Evolutionary conservation across 2,888 invertebrate genomes (phyloP).

Genomic region (Drosophila longiperda): DNA sequence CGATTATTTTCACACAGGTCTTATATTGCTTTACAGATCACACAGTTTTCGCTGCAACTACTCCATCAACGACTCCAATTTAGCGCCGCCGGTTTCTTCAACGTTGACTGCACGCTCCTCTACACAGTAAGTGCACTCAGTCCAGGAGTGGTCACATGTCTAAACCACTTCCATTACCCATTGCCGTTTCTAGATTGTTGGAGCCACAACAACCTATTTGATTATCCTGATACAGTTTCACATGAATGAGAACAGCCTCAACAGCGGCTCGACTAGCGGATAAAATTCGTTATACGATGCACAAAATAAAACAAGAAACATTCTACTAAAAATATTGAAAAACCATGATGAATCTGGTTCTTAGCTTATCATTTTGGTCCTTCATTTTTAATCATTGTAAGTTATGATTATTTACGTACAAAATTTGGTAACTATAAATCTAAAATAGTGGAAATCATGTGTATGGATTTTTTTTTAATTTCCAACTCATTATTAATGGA

Average conservation of each 20-base stretch:
- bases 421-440: neutral
- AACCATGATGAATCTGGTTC: neutral
- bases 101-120: conserved; percentile 85
- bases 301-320: neutral
- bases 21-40: conserved; percentile 77
- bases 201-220: conserved; percentile 85
- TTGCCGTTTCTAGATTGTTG: conserved; percentile 82
- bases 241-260: conserved; percentile 72
- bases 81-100: conserved; percentile 85
- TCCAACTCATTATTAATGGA: too few relatives aligned
- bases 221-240: conserved; percentile 85
- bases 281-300: neutral
- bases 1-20: too few relatives aligned
- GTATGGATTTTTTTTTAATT: too few relatives aligned
- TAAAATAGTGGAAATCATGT: too few relatives aligned
- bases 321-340: neutral
- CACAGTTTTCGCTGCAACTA: conserved; percentile 85
- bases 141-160: neutral
- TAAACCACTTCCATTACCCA: too few relatives aligned
- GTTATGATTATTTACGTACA: neutral
- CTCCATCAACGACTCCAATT: conserved; percentile 85
- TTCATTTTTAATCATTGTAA: neutral
- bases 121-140: conserved; percentile 83
- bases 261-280: neutral
- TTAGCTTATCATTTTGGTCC: neutral